Evolutionary conservation across 2,113 vertebrate species (phyloP), one percentile per base, ranked within the genome.

Genomic region (Xiphophorus hellerii): DNA sequence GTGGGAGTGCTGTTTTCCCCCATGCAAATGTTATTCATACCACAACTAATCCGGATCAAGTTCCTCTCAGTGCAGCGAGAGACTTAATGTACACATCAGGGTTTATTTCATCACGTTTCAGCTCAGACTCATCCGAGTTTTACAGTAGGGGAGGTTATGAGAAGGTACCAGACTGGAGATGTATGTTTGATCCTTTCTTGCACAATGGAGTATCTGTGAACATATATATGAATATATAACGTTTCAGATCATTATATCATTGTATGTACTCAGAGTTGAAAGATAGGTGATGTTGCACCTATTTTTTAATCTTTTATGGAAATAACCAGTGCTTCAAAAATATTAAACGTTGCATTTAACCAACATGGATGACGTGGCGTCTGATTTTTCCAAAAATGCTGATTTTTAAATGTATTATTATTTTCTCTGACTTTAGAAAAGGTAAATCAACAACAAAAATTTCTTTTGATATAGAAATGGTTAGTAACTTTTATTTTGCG

Each of bases 231-330:
- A 8, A 76, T 82, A 86, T 88, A 90, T 77, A 62, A 66, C 85
- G 77, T 83, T 58, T 73, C 63, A 78, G 72, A 83, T 84, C 39
- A 87, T 84, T 74, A 74, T 86, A 87, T 82, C 73, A 84, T 71
- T 79, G 76, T 84, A 88, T 89, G 84, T 90, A 86, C 76, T 92
- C 84, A 85, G 88, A 85, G 84, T 90, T 92, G 74, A 90, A 84
- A 68, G 74, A 77, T 83, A 80, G 76, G 79, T 74, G 71, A 81
- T 90, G 82, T 79, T 74, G 70, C 84, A 87, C 78, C 84, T 90
- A 78, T 94, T 94, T 94, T 95, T 88, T 93, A 93, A 88, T 89
- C 88, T 84, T 85, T 88, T 92, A 92, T 82, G 85, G 89, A 88
- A 92, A 89, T 88, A 89, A 93, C 76, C 89, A 78, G 67, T 87